A percentile compares a stretch with the other conserved stretches of the same genome.
Evolutionary conservation across 2,888 invertebrate genomes (phyloP).

Genomic region (Agrilus cyanescens): DNA sequence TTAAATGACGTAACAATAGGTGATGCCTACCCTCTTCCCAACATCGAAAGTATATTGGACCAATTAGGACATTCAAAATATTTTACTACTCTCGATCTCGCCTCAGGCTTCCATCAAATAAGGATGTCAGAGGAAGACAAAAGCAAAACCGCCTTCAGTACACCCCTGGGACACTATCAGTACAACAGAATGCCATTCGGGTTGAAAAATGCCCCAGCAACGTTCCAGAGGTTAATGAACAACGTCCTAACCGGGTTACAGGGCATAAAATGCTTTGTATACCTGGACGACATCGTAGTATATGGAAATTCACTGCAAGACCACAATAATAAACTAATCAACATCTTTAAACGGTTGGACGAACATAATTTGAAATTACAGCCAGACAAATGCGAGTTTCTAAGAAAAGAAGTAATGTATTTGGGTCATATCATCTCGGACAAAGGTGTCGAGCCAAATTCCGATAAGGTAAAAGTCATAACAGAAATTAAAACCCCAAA

Average conservation of each 20-base stretch:
- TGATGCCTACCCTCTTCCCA: constrained; percentile 24
- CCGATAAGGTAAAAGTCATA: not conserved
- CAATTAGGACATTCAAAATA: constrained; percentile 21
- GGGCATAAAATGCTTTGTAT: constrained; percentile 3
- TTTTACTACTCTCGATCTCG: constrained; percentile 25
- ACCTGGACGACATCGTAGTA: no score
- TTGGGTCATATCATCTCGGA: not conserved
- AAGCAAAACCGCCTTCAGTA: constrained; percentile 24
- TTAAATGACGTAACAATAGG: constrained; percentile 24
- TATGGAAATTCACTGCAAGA: not conserved
- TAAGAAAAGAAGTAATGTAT: not conserved
- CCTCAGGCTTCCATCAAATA: constrained; percentile 24
- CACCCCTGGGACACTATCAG: constrained; percentile 23
- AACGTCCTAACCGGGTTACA: constrained; percentile 4
- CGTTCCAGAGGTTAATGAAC: constrained; percentile 31
- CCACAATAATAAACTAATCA: no score
- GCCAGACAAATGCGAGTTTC: not conserved
- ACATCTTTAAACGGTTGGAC: no score
- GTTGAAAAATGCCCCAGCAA: constrained; percentile 28
- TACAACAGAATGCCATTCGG: constrained; percentile 26
- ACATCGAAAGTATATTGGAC: constrained; percentile 22
- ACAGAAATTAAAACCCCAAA: no score
- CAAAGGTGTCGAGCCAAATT: not conserved
- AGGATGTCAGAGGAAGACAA: constrained; percentile 15
- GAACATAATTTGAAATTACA: not conserved